Evolutionary conservation across 2,113 vertebrate species (phyloP).

Genomic region (Electrona antarctica): DNA sequence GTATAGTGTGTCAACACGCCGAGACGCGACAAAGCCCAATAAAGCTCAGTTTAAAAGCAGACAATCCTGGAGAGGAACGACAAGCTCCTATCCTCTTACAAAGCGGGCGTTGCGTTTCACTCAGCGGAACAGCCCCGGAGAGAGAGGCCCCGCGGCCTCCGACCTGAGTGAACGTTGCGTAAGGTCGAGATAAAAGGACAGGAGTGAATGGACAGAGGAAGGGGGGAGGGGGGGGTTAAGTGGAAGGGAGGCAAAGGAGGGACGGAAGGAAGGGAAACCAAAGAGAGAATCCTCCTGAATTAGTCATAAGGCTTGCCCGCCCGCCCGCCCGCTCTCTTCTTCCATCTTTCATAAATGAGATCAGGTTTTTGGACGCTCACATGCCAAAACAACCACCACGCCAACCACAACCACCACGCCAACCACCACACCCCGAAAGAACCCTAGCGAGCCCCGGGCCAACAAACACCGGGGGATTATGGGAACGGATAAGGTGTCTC

Average conservation of each 20-base stretch:
- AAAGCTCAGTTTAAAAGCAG: background rate
- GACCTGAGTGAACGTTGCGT: conserved; percentile 14
- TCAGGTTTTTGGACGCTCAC: conserved; percentile 50
- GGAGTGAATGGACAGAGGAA: conserved; percentile 2
- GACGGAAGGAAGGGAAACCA: conserved; percentile 30
- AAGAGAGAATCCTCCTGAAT: conserved; percentile 62
- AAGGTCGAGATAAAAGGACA: conserved; percentile 35
- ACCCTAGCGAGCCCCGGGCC: too few species aligned
- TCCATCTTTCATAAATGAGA: conserved; percentile 60
- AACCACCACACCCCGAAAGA: too few species aligned
- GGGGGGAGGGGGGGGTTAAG: conserved; percentile 16
- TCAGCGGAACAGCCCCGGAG: background rate
- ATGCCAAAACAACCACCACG: background rate
- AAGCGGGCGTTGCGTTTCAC: background rate
- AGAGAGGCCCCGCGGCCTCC: background rate
- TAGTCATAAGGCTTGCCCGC: conserved; percentile 56
- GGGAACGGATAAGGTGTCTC: too few species aligned
- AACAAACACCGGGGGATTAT: too few species aligned
- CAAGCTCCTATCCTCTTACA: background rate
- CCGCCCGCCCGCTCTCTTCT: conserved; percentile 15
- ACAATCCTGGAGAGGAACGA: background rate
- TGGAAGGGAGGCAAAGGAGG: background rate
- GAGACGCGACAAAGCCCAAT: background rate
- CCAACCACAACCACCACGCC: background rate
- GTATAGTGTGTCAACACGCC: background rate